Conservation (phyloP, 2,113 vertebrate species). For the Chascanopsetta lugubris region DNA sequence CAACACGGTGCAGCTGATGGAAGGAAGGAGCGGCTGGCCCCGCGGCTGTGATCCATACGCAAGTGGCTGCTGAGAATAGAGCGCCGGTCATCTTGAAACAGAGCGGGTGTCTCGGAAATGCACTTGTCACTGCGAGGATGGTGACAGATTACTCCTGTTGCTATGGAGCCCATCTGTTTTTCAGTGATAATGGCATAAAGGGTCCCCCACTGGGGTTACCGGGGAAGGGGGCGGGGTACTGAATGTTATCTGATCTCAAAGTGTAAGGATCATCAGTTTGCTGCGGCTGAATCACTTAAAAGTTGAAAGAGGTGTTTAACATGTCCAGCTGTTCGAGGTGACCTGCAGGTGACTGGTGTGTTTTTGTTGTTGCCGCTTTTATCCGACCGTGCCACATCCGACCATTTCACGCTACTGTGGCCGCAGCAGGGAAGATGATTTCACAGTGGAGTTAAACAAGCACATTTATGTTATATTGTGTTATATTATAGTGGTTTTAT, state of each 20-base stretch:
- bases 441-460: constrained; percentile 25
- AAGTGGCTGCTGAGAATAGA: constrained; percentile 3
- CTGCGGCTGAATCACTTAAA: constrained; percentile 11
- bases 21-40: too few relatives aligned
- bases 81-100: constrained; percentile 34
- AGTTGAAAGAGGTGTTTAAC: constrained; percentile 15
- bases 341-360: constrained; percentile 35
- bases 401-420: constrained; percentile 19
- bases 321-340: not conserved
- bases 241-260: constrained; percentile 7
- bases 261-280: not conserved
- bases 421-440: constrained; percentile 6
- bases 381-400: constrained; percentile 2
- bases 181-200: constrained; percentile 39
- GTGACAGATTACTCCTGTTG: constrained; percentile 55
- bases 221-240: constrained; percentile 1
- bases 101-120: constrained; percentile 16
- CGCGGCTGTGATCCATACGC: too few relatives aligned
- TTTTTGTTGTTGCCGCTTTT: constrained; percentile 13
- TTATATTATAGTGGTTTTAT: too few relatives aligned
- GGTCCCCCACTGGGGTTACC: constrained; percentile 30
- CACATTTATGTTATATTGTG: too few relatives aligned
- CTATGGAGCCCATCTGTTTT: constrained; percentile 60
- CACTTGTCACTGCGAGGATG: not conserved
- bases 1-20: too few relatives aligned